Evolutionary conservation across 2,113 vertebrate genomes (phyloP).

Genomic region (Petrocephalus zakoni): DNA sequence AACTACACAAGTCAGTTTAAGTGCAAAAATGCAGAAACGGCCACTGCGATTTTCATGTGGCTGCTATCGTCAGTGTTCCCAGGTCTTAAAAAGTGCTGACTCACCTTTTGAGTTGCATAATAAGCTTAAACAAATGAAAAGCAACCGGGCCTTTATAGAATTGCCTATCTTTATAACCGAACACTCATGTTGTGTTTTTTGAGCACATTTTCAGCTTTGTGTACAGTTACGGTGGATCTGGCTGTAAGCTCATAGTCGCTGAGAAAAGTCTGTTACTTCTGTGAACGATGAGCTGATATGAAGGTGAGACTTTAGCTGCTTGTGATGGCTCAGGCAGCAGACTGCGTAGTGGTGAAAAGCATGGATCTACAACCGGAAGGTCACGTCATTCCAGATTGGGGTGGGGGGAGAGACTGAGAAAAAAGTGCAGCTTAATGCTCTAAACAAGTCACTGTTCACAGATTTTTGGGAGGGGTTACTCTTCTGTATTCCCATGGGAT

Average conservation of each 20-base stretch:
- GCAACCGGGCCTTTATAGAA: background rate
- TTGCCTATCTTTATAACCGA: background rate
- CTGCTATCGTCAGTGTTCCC: background rate
- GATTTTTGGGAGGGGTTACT: background rate
- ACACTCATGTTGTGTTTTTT: background rate
- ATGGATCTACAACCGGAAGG: background rate
- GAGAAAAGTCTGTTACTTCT: background rate
- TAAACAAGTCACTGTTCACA: background rate
- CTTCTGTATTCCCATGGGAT: background rate
- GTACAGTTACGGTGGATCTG: background rate
- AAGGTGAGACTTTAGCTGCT: background rate
- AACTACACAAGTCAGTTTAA: background rate
- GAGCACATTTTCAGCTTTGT: background rate
- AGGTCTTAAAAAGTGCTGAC: conserved; percentile 1
- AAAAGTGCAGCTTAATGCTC: background rate
- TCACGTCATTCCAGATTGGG: background rate
- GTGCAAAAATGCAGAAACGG: background rate
- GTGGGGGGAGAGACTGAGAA: background rate
- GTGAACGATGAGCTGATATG: background rate
- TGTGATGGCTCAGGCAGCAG: background rate
- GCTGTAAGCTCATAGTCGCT: background rate
- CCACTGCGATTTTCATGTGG: background rate
- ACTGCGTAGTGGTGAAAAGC: background rate
- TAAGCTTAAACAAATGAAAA: background rate
- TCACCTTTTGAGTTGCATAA: background rate